Evolutionary conservation across 92 coral and sea anemone species (phyloP), one percentile per base, ranked within the genome.

Genomic region (Parazoanthus atlanticus): DNA sequence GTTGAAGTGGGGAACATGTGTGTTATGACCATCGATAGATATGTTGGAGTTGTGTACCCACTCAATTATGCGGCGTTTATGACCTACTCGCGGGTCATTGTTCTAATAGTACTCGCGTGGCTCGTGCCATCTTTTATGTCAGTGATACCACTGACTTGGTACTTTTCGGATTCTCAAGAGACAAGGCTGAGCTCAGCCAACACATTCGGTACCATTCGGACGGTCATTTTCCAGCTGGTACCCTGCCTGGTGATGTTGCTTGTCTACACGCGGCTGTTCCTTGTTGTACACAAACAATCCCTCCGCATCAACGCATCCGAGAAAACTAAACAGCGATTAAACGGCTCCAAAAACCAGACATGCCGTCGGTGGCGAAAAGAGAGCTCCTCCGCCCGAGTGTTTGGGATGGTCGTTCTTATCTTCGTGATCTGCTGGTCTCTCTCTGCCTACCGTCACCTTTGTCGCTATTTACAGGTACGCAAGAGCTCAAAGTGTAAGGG

Each of bases 361-460:
- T 1, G 8, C 33, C 56, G 81, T 8, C 58, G 31, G 38, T 41
- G 81, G 81, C 81, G 64, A 13, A 47, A 8, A 6, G 58, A 78
- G 61, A 43, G 33, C 36, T 78, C 81, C 17, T 78, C 64, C 8
- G 81, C 81, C 64, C 40, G 38, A 43, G 81, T 78, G 33, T 78
- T 78, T 78, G 81, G 81, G 8, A 41, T 78, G 32, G 81, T 78
- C 21, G 81, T 78, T 13, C 64, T 78, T 8, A 28, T 56, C 32
- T 78, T 78, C 38, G 81, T 78, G 56, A 78, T 78, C 32, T 78
- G 81, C 31, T 78, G 81, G 81, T n/a, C 81, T 8, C 81, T 78
- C 1, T 78, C 81, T 0, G 81, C 64, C 3, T 78, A 43, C 23
- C 81, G 81, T 15, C 81, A 78, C 21, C 33, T 78, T 46, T 78